Conservation (phyloP, 2,888 invertebrate species). For the Nephrocerus scutellatus region DNA sequence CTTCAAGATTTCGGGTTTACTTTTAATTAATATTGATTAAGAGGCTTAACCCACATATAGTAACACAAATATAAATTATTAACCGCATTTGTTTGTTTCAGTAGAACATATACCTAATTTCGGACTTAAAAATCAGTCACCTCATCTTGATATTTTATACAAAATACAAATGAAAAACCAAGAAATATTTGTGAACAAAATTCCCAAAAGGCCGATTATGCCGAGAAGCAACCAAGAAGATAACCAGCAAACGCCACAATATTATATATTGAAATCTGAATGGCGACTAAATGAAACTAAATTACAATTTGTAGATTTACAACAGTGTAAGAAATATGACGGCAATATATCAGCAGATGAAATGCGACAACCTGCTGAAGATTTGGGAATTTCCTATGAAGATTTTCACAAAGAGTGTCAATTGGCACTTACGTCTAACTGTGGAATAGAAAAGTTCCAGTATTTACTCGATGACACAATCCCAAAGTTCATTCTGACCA, state of each 20-base stretch:
- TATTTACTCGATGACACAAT: constrained; percentile 28
- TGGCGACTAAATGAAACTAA: constrained; percentile 9
- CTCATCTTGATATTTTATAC: background rate
- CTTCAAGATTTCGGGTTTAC: no score
- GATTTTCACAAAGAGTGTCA: constrained; percentile 31
- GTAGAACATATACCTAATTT: background rate
- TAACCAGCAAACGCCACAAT: no score
- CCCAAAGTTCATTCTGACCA: constrained; percentile 26
- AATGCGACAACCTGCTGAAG: constrained; percentile 28
- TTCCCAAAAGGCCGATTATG: constrained; percentile 9
- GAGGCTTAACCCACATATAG: no score
- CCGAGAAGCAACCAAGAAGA: no score
- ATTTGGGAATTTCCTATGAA: constrained; percentile 29
- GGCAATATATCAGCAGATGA: no score
- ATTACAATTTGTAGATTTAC: constrained; percentile 10
- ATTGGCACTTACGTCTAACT: constrained; percentile 28
- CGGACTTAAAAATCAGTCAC: background rate
- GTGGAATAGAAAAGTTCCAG: constrained; percentile 28
- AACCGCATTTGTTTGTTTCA: no score
- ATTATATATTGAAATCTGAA: constrained; percentile 11
- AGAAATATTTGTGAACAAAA: constrained; percentile 14
- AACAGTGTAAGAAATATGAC: constrained; percentile 6
- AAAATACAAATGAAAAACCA: constrained; percentile 8
- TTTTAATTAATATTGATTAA: no score
- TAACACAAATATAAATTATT: no score